Base-by-base conservation (phyloP, 2,888 invertebrate species). In the Netelia inedita region DNA sequence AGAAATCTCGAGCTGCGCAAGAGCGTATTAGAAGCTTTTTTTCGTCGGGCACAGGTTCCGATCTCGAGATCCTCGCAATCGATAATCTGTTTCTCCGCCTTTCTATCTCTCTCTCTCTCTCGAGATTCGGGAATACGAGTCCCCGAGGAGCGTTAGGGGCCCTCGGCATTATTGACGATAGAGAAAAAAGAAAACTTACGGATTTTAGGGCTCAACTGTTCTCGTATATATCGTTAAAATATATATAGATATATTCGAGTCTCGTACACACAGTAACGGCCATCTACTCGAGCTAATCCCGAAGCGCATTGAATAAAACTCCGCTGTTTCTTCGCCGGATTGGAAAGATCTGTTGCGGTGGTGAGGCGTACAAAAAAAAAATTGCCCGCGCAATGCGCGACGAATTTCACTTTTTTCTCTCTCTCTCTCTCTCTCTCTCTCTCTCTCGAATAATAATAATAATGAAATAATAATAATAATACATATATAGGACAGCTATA, bases 71-170 rank as follows among this genome's bases (percentile, higher is more conserved):
- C 63, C 23, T 76, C 61, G 68, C 80, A 68, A 84, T 85, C 72
- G 82, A 85, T 85, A 80, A 82, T 72, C 63, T 50, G 50, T 43
- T 84, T 83, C 79, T 63, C 79, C 46, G 23, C 53, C 63, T 68
- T 63, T 59, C 11, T n/a, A 46, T 35, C 66, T 41, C 11, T 63
- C 69, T 16, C 14, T 57, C 66, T 16, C 16, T 23, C 46, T 9
- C 46, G 55, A 83, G 55, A 83, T 86, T 79, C 82, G 85, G 8
- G 28, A 79, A 79, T 66, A 28, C 35, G 43, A n/a, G 68, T 63
- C 50, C 83, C 84, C 23, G 80, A 82, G 86, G 87, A 90, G 88
- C 89, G 89, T 88, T 87, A 88, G 81, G 86, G 87, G 86, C 88
- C 88, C 89, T 90, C 90, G 90, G 65, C 65, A 59, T 74, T 74